phyloP scores from a whole-genome alignment of 2,888 invertebrate species.

The Bembecia ichneumoniformis region DNA sequence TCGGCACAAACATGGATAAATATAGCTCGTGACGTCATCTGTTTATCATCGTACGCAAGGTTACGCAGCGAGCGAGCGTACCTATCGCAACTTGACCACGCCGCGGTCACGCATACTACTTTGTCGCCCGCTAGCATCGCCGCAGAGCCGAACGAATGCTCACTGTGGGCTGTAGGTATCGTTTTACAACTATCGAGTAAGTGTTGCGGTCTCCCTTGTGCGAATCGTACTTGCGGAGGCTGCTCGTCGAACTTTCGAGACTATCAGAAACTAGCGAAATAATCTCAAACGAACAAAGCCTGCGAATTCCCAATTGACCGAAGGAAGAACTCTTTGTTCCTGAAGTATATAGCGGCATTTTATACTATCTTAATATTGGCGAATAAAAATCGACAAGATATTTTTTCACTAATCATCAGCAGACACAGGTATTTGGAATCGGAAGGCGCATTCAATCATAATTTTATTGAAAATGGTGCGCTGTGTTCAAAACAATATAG shows the following conservation, averaged over 20 bases:
- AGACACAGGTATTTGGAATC: too few species aligned
- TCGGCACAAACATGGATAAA: conserved; percentile 50
- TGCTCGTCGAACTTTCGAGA: neutral
- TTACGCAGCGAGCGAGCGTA: conserved; percentile 34
- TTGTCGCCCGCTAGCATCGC: neutral
- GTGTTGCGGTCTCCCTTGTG: neutral
- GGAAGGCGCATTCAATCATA: too few species aligned
- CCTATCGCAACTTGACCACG: conserved; percentile 31
- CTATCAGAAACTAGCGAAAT: neutral
- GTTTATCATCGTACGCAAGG: conserved; percentile 69
- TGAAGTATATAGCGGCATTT: neutral
- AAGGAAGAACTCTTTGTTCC: neutral
- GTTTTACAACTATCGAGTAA: neutral
- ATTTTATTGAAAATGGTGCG: too few species aligned
- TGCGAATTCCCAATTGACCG: neutral
- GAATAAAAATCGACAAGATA: neutral
- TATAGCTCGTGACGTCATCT: conserved; percentile 63
- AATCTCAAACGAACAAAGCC: neutral
- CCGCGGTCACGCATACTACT: conserved; percentile 12
- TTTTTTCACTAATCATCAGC: too few species aligned
- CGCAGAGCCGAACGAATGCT: neutral
- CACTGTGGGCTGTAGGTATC: neutral
- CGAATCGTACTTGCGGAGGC: neutral
- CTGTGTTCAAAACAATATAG: too few species aligned
- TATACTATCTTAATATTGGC: neutral